Percentiles rank a stretch among this genome's conserved stretches.
These are phyloP conservation scores for Trachelipus rathkii DNA, from an alignment of 1,140 invertebrate species.

Conservation along the genomic window DNA sequence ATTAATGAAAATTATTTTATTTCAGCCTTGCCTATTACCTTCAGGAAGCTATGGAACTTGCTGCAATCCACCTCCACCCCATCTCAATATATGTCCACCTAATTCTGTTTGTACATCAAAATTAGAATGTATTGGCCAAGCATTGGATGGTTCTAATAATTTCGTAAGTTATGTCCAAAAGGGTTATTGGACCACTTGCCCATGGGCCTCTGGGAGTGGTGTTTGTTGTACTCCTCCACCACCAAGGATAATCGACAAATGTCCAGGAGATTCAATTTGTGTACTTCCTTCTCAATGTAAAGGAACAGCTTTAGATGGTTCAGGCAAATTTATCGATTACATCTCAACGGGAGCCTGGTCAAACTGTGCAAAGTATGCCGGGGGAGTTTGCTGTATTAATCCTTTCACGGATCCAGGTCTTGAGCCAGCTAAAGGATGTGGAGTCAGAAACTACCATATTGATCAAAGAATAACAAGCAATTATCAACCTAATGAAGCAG, in stretches of 20 bases:
- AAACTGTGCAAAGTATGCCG: not conserved
- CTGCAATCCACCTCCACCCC: not conserved
- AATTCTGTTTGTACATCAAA: not conserved
- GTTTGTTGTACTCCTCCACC: constrained; percentile 22
- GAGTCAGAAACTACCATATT: constrained; percentile 21
- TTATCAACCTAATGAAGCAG: too few relatives aligned
- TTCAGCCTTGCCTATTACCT: not conserved
- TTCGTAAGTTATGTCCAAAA: not conserved
- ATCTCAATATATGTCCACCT: not conserved
- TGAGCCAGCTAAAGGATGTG: constrained; percentile 6
- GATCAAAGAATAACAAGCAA: constrained; percentile 13
- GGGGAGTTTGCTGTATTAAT: constrained; percentile 22
- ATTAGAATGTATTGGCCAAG: not conserved
- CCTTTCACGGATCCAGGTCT: not conserved
- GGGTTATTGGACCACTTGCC: too few relatives aligned
- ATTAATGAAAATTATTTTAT: too few relatives aligned
- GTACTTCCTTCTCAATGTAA: constrained; percentile 12
- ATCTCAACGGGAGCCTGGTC: constrained; percentile 20
- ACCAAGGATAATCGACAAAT: not conserved
- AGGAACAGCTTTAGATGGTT: constrained; percentile 2
- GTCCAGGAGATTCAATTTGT: constrained; percentile 16
- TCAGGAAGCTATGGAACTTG: not conserved
- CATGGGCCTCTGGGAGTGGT: too few relatives aligned
- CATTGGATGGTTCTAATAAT: not conserved
- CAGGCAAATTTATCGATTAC: constrained; percentile 10